Conservation (phyloP, 2,797 vertebrate species). For the Apodemus agrarius region DNA sequence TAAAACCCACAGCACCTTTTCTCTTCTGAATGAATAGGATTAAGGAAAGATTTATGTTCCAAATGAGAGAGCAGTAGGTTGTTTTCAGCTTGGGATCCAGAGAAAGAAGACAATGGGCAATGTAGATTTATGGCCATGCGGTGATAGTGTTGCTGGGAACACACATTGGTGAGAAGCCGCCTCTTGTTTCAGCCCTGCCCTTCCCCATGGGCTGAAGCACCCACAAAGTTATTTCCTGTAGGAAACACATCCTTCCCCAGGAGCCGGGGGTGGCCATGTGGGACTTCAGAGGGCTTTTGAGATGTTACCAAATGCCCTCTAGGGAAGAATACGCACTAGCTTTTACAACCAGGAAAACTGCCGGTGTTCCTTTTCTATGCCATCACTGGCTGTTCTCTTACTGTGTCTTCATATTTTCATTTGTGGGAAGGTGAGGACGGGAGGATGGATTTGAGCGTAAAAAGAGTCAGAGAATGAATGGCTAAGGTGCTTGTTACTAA, state of each 20-base stretch:
- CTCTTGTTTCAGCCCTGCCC: conserved; percentile 21
- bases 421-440: background rate
- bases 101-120: background rate
- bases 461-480: background rate
- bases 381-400: too few species aligned
- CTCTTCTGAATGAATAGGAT: conserved; percentile 38
- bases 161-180: background rate
- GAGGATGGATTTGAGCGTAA: background rate
- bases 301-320: background rate
- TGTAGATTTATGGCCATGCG: background rate
- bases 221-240: conserved; percentile 5
- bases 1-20: background rate
- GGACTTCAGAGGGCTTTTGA: background rate
- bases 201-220: background rate
- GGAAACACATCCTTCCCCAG: background rate
- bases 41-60: conserved; percentile 52
- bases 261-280: background rate
- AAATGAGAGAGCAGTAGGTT: background rate
- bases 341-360: background rate
- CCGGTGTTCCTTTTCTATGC: background rate
- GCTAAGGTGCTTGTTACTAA: background rate
- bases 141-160: background rate
- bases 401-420: background rate
- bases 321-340: background rate
- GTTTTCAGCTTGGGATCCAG: conserved; percentile 39